Percentiles rank a stretch among this genome's conserved stretches.
phyloP scores from a whole-genome alignment of 2,888 invertebrate genomes.

The Sinotaia quadrata region DNA sequence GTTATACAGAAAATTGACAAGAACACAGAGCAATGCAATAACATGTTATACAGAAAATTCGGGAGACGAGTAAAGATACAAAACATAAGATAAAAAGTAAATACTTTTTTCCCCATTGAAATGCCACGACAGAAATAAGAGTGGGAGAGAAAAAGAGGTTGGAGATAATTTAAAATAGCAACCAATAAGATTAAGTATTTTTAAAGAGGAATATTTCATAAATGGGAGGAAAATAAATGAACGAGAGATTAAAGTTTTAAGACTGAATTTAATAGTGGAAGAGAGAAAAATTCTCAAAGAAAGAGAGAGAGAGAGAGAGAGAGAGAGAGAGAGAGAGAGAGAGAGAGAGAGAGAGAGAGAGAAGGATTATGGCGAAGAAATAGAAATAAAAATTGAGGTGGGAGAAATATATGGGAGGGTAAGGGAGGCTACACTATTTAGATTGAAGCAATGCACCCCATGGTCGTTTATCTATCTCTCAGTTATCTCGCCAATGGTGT shows the following conservation, averaged over 20 bases:
- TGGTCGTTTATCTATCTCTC: conserved; percentile 23
- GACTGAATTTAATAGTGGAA: neutral
- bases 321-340: neutral
- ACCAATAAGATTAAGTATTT: too few species aligned
- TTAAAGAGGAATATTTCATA: too few species aligned
- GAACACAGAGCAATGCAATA: too few species aligned
- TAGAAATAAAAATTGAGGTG: neutral
- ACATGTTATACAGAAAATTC: too few species aligned
- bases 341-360: neutral
- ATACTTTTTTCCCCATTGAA: too few species aligned
- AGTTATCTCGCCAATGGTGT: conserved; percentile 15
- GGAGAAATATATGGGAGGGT: neutral
- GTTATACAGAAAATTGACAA: too few species aligned
- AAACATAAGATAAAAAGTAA: too few species aligned
- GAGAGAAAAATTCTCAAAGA: neutral
- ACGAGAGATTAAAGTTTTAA: neutral
- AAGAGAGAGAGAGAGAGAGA: neutral
- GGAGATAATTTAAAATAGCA: too few species aligned
- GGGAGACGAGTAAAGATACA: too few species aligned
- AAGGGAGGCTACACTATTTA: conserved; percentile 4
- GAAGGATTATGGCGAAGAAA: neutral
- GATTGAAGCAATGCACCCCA: conserved; percentile 20
- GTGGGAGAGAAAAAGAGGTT: too few species aligned
- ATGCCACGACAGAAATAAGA: too few species aligned
- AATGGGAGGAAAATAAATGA: neutral